Percentiles rank a stretch among this genome's conserved stretches.
Evolutionary conservation across 2,888 invertebrate genomes (phyloP).

Genomic region (Iselma pallidipennis): DNA sequence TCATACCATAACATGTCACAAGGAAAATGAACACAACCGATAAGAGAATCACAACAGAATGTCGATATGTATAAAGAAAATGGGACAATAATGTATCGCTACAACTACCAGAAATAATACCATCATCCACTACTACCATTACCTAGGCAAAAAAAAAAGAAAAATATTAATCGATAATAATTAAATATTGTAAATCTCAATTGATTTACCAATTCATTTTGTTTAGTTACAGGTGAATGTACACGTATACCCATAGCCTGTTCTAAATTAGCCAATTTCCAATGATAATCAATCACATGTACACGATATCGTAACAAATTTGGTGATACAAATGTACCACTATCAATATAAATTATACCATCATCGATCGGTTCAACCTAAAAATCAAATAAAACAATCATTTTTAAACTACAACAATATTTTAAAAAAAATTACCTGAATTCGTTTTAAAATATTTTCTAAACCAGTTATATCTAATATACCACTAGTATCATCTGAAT

Average conservation of each 20-base stretch:
- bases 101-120: conserved; percentile 7
- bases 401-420: not conserved
- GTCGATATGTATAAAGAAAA: conserved; percentile 34
- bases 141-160: no score
- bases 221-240: conserved; percentile 46
- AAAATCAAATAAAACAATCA: conserved; percentile 18
- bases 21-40: conserved; percentile 48
- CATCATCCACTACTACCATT: conserved; percentile 32
- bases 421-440: conserved; percentile 52
- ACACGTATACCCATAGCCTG: conserved; percentile 50
- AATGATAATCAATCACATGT: conserved; percentile 51
- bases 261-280: conserved; percentile 49
- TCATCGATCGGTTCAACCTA: conserved; percentile 48
- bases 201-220: conserved; percentile 22
- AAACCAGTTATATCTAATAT: conserved; percentile 59
- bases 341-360: conserved; percentile 45
- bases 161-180: conserved; percentile 14
- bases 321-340: conserved; percentile 33
- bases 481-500: conserved; percentile 35
- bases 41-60: conserved; percentile 24
- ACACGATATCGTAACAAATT: conserved; percentile 42
- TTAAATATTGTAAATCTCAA: not conserved
- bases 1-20: conserved; percentile 52
- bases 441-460: conserved; percentile 60
- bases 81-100: conserved; percentile 29